phyloP scores from a whole-genome alignment of 2,888 invertebrate genomes.

The Nezara viridula region DNA sequence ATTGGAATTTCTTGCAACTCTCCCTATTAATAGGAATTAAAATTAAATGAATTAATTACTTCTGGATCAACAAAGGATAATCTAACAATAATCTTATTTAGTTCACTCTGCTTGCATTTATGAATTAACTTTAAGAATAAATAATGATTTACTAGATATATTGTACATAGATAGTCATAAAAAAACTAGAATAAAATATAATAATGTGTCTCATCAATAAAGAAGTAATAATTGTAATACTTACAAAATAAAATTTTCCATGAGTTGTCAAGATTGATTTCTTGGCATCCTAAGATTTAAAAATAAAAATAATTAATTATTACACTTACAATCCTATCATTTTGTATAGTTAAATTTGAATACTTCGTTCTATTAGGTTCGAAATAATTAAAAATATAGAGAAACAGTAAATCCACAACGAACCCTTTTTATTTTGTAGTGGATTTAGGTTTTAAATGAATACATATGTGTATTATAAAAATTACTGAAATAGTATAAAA shows the following conservation, averaged over 20 bases:
- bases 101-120: background rate
- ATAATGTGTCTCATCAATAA: constrained; percentile 55
- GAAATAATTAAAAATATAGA: no score
- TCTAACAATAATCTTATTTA: no score
- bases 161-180: background rate
- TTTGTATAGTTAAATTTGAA: background rate
- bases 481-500: no score
- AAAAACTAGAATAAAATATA: background rate
- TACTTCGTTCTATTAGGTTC: no score
- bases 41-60: background rate
- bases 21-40: background rate
- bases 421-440: no score
- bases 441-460: no score
- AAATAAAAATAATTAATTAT: background rate
- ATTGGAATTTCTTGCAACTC: no score
- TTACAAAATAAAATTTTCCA: constrained; percentile 70
- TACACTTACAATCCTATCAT: background rate
- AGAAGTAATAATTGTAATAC: constrained; percentile 61
- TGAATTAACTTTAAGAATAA: constrained; percentile 18
- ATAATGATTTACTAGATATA: background rate
- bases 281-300: constrained; percentile 68
- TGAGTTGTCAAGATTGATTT: constrained; percentile 68
- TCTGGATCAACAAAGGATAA: no score
- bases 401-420: background rate
- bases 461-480: no score